phyloP scores from a whole-genome alignment of 2,113 vertebrate genomes.

The Cheirogaleus medius region DNA sequence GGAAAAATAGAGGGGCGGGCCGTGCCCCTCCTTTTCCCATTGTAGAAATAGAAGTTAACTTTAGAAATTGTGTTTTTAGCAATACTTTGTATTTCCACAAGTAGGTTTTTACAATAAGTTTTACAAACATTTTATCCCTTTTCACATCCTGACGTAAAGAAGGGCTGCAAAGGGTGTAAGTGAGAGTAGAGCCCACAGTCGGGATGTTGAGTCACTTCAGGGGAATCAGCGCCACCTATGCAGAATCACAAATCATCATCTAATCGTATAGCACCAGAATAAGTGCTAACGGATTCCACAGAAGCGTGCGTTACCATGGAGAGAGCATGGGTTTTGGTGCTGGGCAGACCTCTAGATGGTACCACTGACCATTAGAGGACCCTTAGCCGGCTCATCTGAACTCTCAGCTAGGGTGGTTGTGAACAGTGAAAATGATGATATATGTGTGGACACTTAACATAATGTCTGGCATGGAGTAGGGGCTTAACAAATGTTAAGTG shows the following conservation, averaged over 20 bases:
- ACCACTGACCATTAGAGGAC: neutral
- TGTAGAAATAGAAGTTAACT: neutral
- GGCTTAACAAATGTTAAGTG: neutral
- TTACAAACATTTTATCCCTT: neutral
- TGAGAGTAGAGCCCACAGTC: neutral
- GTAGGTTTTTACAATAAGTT: neutral
- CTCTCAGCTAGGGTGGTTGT: neutral
- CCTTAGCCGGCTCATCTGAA: neutral
- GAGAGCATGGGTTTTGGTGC: neutral
- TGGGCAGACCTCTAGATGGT: neutral
- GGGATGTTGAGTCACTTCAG: neutral
- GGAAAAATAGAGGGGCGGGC: neutral
- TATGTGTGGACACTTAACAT: neutral
- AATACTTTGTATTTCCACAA: neutral
- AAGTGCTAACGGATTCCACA: neutral
- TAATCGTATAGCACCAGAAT: neutral
- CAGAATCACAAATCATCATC: neutral
- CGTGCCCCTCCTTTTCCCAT: neutral
- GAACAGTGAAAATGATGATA: neutral
- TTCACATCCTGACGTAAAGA: neutral
- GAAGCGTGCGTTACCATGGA: fast-evolving
- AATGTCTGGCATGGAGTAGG: neutral
- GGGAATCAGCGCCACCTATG: neutral
- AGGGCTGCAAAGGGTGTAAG: neutral
- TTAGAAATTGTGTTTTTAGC: neutral